A percentile compares a stretch with the other conserved stretches of the same genome.
These are phyloP conservation scores for Parazoanthus swiftii DNA, from an alignment of 92 coral and sea anemone species.

Conservation along the genomic window DNA sequence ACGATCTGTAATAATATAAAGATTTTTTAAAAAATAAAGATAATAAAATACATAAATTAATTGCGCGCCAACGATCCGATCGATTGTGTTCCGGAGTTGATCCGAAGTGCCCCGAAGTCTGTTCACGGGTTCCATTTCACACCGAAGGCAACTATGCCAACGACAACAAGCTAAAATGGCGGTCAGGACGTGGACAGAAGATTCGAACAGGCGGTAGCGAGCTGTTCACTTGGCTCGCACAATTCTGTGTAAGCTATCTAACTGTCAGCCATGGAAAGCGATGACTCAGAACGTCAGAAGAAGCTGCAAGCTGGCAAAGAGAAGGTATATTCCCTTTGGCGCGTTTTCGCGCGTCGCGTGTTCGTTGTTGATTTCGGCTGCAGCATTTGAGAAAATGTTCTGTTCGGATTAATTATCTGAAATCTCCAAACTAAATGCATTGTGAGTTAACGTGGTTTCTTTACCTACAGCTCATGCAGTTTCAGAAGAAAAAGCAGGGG, in stretches of 20 bases:
- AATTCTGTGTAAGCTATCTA: neutral
- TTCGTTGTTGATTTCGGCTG: conserved; percentile 44
- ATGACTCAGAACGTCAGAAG: conserved; percentile 95
- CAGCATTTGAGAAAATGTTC: conserved; percentile 14
- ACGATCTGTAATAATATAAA: too few species aligned
- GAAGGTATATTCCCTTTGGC: conserved; percentile 60
- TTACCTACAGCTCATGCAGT: conserved; percentile 62
- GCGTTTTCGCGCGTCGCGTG: conserved; percentile 81
- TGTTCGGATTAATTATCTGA: conserved; percentile 7
- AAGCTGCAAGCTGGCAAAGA: conserved; percentile 97
- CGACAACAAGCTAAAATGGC: conserved; percentile 44
- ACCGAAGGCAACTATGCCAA: conserved; percentile 46
- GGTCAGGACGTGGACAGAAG: conserved; percentile 25
- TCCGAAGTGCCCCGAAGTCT: conserved; percentile 35
- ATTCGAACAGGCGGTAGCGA: neutral
- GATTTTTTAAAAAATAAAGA: too few species aligned
- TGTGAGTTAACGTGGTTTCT: neutral
- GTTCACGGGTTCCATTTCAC: conserved; percentile 23
- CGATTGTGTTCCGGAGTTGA: neutral
- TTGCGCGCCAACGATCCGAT: too few species aligned
- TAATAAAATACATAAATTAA: too few species aligned
- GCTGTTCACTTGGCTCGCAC: conserved; percentile 8
- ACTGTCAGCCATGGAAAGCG: conserved; percentile 78
- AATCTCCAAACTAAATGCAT: conserved; percentile 21
- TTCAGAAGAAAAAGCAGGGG: conserved; percentile 85